These are phyloP conservation scores for Yoshiicerus persimilis DNA, from an alignment of 1,140 invertebrate genomes.

Conservation along the genomic window DNA sequence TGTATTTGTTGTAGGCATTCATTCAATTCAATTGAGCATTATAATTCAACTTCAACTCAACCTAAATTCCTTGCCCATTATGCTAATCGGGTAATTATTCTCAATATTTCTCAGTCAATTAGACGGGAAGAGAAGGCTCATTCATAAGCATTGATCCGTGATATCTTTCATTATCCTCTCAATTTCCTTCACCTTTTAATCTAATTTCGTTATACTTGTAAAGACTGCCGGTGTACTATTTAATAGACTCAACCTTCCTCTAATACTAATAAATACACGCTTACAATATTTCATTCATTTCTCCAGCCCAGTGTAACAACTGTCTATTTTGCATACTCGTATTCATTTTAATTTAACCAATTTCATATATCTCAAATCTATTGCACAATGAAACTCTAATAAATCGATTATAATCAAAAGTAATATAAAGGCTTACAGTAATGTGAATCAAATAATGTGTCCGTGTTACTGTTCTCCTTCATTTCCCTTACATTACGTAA, in stretches of 20 bases:
- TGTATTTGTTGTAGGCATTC: background rate
- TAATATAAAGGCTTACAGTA: background rate
- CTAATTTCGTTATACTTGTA: conserved; percentile 29
- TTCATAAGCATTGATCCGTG: conserved; percentile 40
- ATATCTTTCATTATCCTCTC: conserved; percentile 20
- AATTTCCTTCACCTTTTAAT: conserved; percentile 37
- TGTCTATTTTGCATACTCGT: background rate
- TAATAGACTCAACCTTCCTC: background rate
- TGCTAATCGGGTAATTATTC: conserved; percentile 31
- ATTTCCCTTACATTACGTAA: conserved; percentile 1
- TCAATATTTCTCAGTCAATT: conserved; percentile 28
- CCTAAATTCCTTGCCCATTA: conserved; percentile 15
- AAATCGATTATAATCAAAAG: background rate
- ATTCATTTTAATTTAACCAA: background rate
- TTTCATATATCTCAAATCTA: background rate
- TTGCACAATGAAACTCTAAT: background rate
- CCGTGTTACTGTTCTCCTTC: background rate
- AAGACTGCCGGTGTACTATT: background rate
- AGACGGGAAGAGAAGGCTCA: conserved; percentile 25
- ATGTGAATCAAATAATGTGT: too few relatives aligned
- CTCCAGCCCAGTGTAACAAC: background rate
- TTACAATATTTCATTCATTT: background rate
- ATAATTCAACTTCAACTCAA: conserved; percentile 23
- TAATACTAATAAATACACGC: background rate
- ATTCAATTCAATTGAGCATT: conserved; percentile 23